phyloP scores from a whole-genome alignment of 2,113 vertebrate species.

The Hystrix brachyura region DNA sequence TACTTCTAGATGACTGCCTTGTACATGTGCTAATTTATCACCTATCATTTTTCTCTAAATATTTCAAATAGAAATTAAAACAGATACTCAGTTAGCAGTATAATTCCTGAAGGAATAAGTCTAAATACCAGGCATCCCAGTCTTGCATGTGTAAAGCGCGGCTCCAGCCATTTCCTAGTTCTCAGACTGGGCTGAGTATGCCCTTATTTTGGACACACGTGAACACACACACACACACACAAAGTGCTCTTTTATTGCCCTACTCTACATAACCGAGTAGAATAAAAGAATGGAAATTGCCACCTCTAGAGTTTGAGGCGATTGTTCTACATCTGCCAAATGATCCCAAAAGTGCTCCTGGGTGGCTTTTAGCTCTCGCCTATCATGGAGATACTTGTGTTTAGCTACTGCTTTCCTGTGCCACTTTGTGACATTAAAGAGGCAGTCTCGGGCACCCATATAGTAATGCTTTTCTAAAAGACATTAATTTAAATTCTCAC shows the following conservation, averaged over 20 bases:
- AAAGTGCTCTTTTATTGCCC: neutral
- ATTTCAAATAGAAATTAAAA: slow-evolving; percentile 44
- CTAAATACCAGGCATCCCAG: neutral
- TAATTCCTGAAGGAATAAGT: slow-evolving; percentile 25
- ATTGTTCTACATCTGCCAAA: neutral
- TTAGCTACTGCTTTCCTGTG: slow-evolving; percentile 5
- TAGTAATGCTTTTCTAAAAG: neutral
- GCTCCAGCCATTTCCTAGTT: neutral
- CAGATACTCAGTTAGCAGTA: neutral
- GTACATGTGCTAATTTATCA: neutral
- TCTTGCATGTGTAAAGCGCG: neutral
- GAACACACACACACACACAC: neutral
- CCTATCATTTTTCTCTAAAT: slow-evolving; percentile 49
- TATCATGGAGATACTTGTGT: neutral
- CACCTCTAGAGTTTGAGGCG: neutral
- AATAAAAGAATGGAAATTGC: neutral
- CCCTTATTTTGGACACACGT: neutral
- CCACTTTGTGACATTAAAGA: neutral
- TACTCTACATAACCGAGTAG: neutral
- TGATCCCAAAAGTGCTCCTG: neutral
- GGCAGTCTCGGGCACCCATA: neutral
- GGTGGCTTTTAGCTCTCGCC: neutral
- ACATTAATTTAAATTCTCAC: slow-evolving; percentile 15
- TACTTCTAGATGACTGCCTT: slow-evolving; percentile 2
- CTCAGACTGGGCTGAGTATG: neutral